phyloP scores from a whole-genome alignment of 2,888 invertebrate species.

The Drosophila helvetica region DNA sequence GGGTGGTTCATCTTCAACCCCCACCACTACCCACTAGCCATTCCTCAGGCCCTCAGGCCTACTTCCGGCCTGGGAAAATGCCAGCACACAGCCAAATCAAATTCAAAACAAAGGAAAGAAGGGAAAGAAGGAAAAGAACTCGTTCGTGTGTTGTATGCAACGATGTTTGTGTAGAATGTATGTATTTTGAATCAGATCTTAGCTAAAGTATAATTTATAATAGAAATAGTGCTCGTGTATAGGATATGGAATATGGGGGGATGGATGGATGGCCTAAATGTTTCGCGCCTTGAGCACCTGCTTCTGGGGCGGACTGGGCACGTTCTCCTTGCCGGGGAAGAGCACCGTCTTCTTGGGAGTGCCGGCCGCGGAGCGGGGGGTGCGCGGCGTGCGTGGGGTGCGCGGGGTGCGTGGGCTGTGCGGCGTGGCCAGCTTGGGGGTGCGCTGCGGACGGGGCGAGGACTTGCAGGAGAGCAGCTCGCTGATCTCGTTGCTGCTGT shows the following conservation, averaged over 20 bases:
- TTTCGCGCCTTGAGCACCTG: slow-evolving; percentile 82
- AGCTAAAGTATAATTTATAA: slow-evolving; percentile 59
- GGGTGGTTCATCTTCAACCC: slow-evolving; percentile 17
- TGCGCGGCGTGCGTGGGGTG: slow-evolving; percentile 65
- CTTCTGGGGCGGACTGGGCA: slow-evolving; percentile 81
- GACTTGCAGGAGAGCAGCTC: slow-evolving; percentile 74
- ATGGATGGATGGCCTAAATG: slow-evolving; percentile 53
- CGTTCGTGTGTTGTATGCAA: slow-evolving; percentile 42
- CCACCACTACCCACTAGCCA: background rate
- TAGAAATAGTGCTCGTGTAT: slow-evolving; percentile 16
- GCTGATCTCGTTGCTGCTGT: slow-evolving; percentile 73
- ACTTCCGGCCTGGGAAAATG: slow-evolving; percentile 39
- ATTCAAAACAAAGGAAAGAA: slow-evolving; percentile 21
- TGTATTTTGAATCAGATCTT: slow-evolving; percentile 46
- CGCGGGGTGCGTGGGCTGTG: slow-evolving; percentile 75
- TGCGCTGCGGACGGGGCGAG: slow-evolving; percentile 47
- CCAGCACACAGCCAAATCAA: slow-evolving; percentile 54
- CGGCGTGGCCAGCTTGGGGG: slow-evolving; percentile 67
- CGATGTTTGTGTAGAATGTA: slow-evolving; percentile 12
- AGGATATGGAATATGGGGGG: slow-evolving; percentile 33
- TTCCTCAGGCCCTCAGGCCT: background rate
- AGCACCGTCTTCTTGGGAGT: slow-evolving; percentile 83
- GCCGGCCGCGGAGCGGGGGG: slow-evolving; percentile 54
- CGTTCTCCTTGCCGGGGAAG: slow-evolving; percentile 83
- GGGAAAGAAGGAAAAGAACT: background rate